Conservation (phyloP, 2,113 vertebrate genomes). For the Spea multiplicata region DNA sequence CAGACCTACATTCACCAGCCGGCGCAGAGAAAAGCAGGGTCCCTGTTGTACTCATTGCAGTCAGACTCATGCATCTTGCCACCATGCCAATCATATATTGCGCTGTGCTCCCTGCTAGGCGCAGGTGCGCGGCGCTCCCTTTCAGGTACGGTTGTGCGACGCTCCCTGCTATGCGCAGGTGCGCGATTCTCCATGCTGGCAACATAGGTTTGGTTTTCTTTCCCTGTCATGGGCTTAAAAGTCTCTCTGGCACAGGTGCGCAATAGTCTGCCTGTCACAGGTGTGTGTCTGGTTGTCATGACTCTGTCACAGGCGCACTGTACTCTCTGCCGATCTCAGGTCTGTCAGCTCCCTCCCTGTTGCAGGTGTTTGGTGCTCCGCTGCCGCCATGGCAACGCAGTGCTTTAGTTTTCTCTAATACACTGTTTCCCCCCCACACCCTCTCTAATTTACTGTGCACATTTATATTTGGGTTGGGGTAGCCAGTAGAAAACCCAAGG, state of each 20-base stretch:
- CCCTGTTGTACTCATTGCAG: not conserved
- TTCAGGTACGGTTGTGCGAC: no score
- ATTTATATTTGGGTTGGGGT: conserved; percentile 11
- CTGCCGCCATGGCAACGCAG: not conserved
- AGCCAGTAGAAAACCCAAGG: not conserved
- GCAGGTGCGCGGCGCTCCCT: not conserved
- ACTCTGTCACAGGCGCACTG: not conserved
- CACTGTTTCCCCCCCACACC: no score
- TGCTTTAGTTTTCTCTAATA: not conserved
- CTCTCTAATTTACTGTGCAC: not conserved
- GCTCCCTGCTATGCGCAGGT: not conserved
- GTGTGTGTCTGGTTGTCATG: not conserved
- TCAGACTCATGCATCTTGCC: not conserved
- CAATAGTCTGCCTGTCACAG: not conserved
- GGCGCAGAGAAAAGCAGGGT: conserved; percentile 10
- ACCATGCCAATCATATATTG: not conserved
- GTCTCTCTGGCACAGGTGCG: not conserved
- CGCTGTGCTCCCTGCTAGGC: not conserved
- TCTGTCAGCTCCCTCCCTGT: no score
- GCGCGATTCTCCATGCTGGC: not conserved
- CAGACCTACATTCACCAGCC: not conserved
- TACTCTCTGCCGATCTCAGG: not conserved
- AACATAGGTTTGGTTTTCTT: not conserved
- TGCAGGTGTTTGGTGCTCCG: not conserved
- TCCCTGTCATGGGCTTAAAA: no score